Percentiles rank a stretch among this genome's conserved stretches.
These are phyloP conservation scores for Conops quadrifasciatus DNA, from an alignment of 2,888 invertebrate genomes.

Conservation along the genomic window DNA sequence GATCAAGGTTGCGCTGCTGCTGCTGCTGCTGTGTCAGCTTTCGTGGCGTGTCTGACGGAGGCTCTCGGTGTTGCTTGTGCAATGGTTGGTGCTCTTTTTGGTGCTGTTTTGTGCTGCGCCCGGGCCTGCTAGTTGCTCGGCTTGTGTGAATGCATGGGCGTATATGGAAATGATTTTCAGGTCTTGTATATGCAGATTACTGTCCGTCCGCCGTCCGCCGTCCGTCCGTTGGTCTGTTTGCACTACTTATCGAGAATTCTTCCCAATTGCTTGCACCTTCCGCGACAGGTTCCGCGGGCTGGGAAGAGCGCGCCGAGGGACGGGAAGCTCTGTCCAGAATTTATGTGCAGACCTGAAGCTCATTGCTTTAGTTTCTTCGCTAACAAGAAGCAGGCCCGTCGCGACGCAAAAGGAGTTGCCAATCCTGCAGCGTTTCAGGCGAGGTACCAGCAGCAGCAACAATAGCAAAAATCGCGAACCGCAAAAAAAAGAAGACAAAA, in stretches of 20 bases:
- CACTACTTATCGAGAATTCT: constrained; percentile 11
- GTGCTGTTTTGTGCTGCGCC: not conserved
- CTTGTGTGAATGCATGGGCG: constrained; percentile 37
- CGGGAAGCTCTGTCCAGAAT: constrained; percentile 34
- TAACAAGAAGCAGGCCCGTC: constrained; percentile 16
- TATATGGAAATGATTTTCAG: constrained; percentile 58
- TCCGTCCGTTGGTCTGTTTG: not conserved
- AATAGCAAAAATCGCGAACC: constrained; percentile 38
- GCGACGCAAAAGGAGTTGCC: constrained; percentile 13
- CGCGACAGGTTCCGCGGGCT: constrained; percentile 43
- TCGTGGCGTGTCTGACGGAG: constrained; percentile 10
- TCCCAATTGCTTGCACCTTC: constrained; percentile 25
- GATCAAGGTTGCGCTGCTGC: constrained; percentile 55
- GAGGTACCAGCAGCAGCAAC: not conserved
- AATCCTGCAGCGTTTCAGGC: constrained; percentile 20
- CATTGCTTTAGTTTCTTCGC: constrained; percentile 27
- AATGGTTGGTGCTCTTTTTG: constrained; percentile 14
- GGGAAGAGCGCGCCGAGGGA: not conserved
- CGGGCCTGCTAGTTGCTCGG: constrained; percentile 7
- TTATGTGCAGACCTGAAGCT: constrained; percentile 53
- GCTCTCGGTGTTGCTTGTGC: not conserved
- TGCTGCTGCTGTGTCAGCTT: constrained; percentile 5
- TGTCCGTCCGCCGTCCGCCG: not conserved
- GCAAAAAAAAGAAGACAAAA: constrained; percentile 21
- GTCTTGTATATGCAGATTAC: constrained; percentile 60